Base-by-base conservation (phyloP, 2,797 vertebrate species). In the Numenius phaeopus region DNA sequence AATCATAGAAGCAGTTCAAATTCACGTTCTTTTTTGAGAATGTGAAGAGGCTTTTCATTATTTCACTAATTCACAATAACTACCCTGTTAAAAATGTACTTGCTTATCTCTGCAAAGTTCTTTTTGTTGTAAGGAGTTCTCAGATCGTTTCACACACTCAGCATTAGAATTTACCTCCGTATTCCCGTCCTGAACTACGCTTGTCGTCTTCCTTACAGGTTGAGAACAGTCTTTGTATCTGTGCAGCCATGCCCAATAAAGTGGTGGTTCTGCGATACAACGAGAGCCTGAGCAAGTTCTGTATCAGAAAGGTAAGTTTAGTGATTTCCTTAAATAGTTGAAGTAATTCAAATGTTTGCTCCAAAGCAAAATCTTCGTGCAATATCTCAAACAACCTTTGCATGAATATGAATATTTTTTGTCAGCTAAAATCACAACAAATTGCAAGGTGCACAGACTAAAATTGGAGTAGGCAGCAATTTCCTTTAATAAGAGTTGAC, bases 181-280 rank as follows among this genome's bases (percentile, higher is more conserved):
- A 30, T 55, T 70, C 32, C 30, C 50, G 14, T 52, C 69, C 73
- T 85, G 66, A 96, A 57, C 75, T 13, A 0, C 54, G 29, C 75
- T 24, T 83, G 26, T 59, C 20, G 72, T 83, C 71, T 92, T 77
- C 93, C 79, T 70, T 94, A 10, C 98, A 99, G 99, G 99, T 99
- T 42, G 99, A 99, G 96, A 99, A 98, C 3, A 98, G 98, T 34
- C 98, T 99, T 5, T 99, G 99, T 97, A 99, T 99, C 97, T 99
- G 99, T 76, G 99, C 99, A 14, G 99, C 99, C 10, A 99, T 99
- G 99, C 99, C 99, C 5, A 99, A 95, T 95, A 99, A 99, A 98
- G 99, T 99, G 49, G 99, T 99, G 32, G 98, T 99, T 86, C 98
- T 99, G 79, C 98, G 99, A 39, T 99, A 99, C 98, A 99, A 99